A percentile compares a stretch with the other conserved stretches of the same genome.
These are phyloP conservation scores for Acleris cristana DNA, from an alignment of 2,888 invertebrate species.

Conservation along the genomic window DNA sequence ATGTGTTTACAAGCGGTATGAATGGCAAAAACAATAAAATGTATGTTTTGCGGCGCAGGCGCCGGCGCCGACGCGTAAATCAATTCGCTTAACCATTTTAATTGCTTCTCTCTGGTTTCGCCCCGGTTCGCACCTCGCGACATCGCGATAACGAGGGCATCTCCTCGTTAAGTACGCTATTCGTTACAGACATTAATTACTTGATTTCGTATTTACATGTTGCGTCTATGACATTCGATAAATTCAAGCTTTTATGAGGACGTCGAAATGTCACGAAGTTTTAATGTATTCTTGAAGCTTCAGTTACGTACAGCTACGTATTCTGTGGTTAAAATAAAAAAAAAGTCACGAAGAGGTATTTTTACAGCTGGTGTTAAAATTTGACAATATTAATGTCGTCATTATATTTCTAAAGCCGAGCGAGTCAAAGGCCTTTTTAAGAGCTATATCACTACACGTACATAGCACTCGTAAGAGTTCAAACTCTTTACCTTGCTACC, in stretches of 20 bases:
- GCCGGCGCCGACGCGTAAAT: conserved; percentile 51
- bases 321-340: no score
- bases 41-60: conserved; percentile 41
- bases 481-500: no score
- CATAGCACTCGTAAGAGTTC: no score
- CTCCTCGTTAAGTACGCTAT: conserved; percentile 58
- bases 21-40: conserved; percentile 51
- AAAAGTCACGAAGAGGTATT: no score
- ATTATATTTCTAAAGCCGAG: no score
- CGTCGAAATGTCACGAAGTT: neutral
- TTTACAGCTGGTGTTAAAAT: no score
- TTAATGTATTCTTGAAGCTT: neutral
- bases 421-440: no score
- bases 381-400: no score
- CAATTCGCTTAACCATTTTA: conserved; percentile 58
- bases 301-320: no score
- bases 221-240: conserved; percentile 45
- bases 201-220: conserved; percentile 43
- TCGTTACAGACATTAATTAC: conserved; percentile 56
- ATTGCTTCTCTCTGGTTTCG: conserved; percentile 59
- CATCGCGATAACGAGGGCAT: conserved; percentile 56
- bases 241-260: conserved; percentile 23
- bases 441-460: no score
- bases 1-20: conserved; percentile 49
- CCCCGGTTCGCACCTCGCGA: conserved; percentile 60